These are phyloP conservation scores for Dolomedes plantarius DNA, from an alignment of 2,888 invertebrate species.

Conservation along the genomic window DNA sequence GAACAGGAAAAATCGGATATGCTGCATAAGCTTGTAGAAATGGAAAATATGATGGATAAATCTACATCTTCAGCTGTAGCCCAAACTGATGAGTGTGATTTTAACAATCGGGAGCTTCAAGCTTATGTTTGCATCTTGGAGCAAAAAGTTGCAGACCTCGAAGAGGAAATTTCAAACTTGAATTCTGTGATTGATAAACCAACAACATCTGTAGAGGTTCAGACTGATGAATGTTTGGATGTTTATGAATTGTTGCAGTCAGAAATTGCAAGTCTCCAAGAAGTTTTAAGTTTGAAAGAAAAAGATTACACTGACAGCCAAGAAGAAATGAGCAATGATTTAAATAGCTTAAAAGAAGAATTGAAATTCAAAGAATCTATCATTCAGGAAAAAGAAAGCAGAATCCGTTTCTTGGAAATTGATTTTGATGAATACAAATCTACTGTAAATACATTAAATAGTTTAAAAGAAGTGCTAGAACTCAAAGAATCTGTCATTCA, in stretches of 20 bases:
- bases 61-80: not conserved
- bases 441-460: conserved; percentile 77
- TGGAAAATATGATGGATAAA: not conserved
- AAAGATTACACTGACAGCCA: not conserved
- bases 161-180: conserved; percentile 7
- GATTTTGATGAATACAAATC: too few relatives aligned
- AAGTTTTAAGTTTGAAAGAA: not conserved
- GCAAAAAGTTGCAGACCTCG: conserved; percentile 19
- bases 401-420: too few relatives aligned
- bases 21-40: not conserved
- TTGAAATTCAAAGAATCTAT: conserved; percentile 83
- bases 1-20: not conserved
- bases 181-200: conserved; percentile 10
- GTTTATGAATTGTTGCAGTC: conserved; percentile 17
- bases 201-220: not conserved
- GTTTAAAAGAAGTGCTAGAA: conserved; percentile 28
- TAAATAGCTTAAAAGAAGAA: not conserved
- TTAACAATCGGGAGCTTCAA: not conserved
- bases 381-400: conserved; percentile 76
- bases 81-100: not conserved
- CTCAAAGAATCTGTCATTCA: conserved; percentile 8
- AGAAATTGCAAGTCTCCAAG: not conserved
- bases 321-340: too few relatives aligned
- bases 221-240: conserved; percentile 28
- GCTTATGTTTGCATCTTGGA: conserved; percentile 21